phyloP scores from a whole-genome alignment of 1,140 invertebrate species.

The Hirudo medicinalis region DNA sequence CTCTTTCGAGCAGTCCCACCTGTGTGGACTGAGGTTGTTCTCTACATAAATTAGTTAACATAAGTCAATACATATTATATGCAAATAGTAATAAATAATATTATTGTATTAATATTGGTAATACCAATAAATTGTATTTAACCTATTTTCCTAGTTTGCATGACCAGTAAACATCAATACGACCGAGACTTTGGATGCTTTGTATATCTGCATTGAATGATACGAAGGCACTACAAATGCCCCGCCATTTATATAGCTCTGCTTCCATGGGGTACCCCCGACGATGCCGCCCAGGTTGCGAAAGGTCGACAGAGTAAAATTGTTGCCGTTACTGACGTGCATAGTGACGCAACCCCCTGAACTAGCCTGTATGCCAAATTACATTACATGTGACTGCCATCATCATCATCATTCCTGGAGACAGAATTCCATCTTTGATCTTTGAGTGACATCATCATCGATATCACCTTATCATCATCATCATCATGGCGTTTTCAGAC shows the following conservation, averaged over 20 bases:
- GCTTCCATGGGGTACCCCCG: no score
- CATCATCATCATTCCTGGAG: neutral
- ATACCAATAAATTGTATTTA: neutral
- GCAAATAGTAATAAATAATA: neutral
- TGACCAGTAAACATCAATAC: no score
- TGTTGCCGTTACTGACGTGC: no score
- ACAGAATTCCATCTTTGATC: conserved; percentile 4
- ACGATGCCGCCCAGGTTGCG: no score
- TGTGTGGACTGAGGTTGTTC: conserved; percentile 36
- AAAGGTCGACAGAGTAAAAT: no score
- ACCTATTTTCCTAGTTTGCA: no score
- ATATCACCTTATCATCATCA: neutral
- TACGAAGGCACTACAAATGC: no score
- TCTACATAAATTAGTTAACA: conserved; percentile 11
- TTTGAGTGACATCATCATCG: neutral
- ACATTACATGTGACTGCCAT: neutral
- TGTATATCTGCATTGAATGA: no score
- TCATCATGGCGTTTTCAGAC: conserved; percentile 25
- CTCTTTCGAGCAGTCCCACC: conserved; percentile 40
- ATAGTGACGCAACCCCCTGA: no score
- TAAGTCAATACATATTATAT: neutral
- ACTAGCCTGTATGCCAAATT: no score
- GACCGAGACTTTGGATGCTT: no score
- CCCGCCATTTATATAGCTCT: no score
- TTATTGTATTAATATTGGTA: neutral